Evolutionary conservation across 2,888 invertebrate species (phyloP), one percentile per base, ranked within the genome.

Genomic region (Callyntrura sp.): DNA sequence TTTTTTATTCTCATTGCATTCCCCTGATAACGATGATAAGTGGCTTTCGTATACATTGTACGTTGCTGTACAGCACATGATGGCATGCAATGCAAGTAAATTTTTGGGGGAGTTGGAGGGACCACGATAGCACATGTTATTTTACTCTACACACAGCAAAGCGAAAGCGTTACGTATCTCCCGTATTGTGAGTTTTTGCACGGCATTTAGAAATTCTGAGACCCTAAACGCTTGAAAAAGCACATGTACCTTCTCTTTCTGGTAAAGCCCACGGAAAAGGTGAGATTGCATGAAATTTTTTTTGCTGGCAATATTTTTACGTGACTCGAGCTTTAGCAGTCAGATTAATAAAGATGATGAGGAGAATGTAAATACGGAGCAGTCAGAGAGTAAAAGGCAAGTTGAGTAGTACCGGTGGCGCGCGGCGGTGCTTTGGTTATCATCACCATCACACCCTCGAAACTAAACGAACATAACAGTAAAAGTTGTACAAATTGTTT

Each of bases 251-350:
- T n/a, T n/a, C n/a, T n/a, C n/a, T n/a, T n/a, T n/a, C n/a, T n/a
- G n/a, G n/a, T n/a, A n/a, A n/a, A n/a, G n/a, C n/a, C n/a, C n/a
- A 62, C 11, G 45, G 6, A 45, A 11, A 23, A 62, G 14, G 14
- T n/a, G 55, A 55, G 14, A 20, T 62, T 62, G 11, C 57, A 17
- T 57, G 62, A 17, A 25, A 62, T 25, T 62, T 25, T 12, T 4
- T 25, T 6, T 14, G n/a, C n/a, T 57, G 57, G 1, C 17, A 35
- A 14, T 68, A 28, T 28, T 68, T 68, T 68, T 68, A 68, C 65
- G 65, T 68, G 65, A 68, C 65, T 68, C 35, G 65, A 68, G 35
- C 65, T 35, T 68, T 28, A 35, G 65, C n/a, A n/a, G n/a, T n/a
- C n/a, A n/a, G n/a, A 68, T 68, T 28, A n/a, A n/a, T n/a, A n/a